Evolutionary conservation across 2,797 vertebrate species (phyloP), one percentile per base, ranked within the genome.

Genomic region (Coccyzus lansbergi): DNA sequence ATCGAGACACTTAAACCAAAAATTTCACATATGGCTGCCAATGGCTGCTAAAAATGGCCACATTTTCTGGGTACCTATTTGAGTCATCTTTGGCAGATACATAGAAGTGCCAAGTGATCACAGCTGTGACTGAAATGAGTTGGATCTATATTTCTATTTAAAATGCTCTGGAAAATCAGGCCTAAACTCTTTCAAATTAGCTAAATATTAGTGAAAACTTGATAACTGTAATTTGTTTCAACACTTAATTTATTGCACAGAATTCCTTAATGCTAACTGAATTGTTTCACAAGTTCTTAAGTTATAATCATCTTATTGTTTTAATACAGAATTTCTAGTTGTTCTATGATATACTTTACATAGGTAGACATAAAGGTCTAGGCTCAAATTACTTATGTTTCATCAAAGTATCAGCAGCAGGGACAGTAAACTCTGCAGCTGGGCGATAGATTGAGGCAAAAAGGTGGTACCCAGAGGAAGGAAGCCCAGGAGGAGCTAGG

Each of bases 41-140:
- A 92, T 90, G 94, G 74, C 89, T 94, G 88, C 94, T 96, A 96
- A 96, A 96, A 95, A 95, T 83, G 91, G 76, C 56, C 81, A 88
- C 75, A 33, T 87, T 89, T 96, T 95, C 76, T 95, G 78, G 90
- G 92, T 95, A 94, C 46, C 68, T 95, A 90, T 90, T 94, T 95
- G 95, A 96, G 78, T 96, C 92, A 94, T 96, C 92, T 69, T 94
- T 93, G 88, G 90, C 94, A 94, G 84, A 93, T 87, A 81, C 58
- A 79, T 33, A 64, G 71, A 96, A 93, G 88, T 95, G 96, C 94
- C 93, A 93, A 95, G 79, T 85, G 88, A 96, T 94, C 88, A 0
- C 96, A 95, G 94, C 93, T 95, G 96, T 75, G 92, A 88, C 84
- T 93, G 81, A 96, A 94, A 88, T 90, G 31, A 95, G 52, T 92